A percentile compares a stretch with the other conserved stretches of the same genome.
Conservation (phyloP, 1,140 invertebrate genomes). For the Ditylenchus dipsaci region DNA sequence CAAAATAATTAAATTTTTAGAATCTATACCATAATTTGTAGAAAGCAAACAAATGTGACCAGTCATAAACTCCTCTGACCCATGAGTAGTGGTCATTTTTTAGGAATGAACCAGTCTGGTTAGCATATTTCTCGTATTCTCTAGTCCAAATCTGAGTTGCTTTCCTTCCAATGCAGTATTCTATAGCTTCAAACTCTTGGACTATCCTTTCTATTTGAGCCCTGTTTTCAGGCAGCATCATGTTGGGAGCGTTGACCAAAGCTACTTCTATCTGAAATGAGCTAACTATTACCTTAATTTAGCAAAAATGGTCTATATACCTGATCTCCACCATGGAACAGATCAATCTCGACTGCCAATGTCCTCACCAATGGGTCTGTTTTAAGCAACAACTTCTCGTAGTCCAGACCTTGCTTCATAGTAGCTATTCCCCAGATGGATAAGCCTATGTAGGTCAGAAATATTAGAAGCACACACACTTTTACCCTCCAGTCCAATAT, state of each 20-base stretch:
- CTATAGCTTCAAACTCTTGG: slow-evolving; percentile 48
- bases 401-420: slow-evolving; percentile 59
- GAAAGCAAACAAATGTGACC: slow-evolving; percentile 56
- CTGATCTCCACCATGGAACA: slow-evolving; percentile 55
- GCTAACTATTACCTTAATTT: background rate
- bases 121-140: slow-evolving; percentile 55
- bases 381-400: slow-evolving; percentile 58
- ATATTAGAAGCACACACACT: slow-evolving; percentile 53
- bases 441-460: slow-evolving; percentile 55
- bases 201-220: slow-evolving; percentile 44
- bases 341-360: slow-evolving; percentile 46
- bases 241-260: slow-evolving; percentile 48
- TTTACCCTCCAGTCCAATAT: slow-evolving; percentile 52
- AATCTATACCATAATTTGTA: slow-evolving; percentile 53
- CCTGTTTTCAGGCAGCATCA: slow-evolving; percentile 39
- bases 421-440: slow-evolving; percentile 56
- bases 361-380: slow-evolving; percentile 57
- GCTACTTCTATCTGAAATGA: slow-evolving; percentile 52
- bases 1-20: background rate
- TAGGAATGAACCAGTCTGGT: slow-evolving; percentile 49
- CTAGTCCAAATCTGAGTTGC: slow-evolving; percentile 55
- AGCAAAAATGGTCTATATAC: slow-evolving; percentile 19
- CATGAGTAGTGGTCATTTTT: slow-evolving; percentile 50
- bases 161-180: slow-evolving; percentile 44
- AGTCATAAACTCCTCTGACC: slow-evolving; percentile 55